Percentiles rank a stretch among this genome's conserved stretches.
phyloP scores from a whole-genome alignment of 2,113 vertebrate species.

The Eubucco bourcierii region DNA sequence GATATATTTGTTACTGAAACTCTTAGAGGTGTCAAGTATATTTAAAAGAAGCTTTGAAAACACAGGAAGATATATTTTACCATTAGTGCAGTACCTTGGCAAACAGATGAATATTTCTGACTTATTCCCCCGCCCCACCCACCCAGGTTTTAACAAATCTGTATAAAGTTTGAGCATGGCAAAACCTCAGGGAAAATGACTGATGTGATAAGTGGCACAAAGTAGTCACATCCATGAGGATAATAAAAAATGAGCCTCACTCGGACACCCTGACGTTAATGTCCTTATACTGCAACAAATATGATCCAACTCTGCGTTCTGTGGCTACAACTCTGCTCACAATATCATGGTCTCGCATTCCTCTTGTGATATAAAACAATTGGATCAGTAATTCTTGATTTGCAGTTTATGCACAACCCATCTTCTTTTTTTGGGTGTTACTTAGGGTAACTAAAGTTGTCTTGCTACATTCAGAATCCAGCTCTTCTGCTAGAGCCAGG shows the following conservation, averaged over 20 bases:
- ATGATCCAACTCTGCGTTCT: neutral
- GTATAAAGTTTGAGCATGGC: neutral
- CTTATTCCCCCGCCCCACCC: accelerated
- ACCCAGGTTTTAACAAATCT: neutral
- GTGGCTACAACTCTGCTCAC: accelerated
- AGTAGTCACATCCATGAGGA: neutral
- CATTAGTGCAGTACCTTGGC: neutral
- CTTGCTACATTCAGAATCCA: neutral
- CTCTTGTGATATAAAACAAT: neutral
- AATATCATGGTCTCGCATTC: neutral
- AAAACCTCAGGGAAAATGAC: neutral
- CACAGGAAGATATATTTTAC: neutral
- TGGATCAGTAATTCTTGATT: neutral
- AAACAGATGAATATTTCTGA: neutral
- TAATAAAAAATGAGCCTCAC: neutral
- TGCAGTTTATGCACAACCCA: neutral
- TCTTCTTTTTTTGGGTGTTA: neutral
- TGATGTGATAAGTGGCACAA: neutral
- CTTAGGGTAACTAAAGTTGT: neutral
- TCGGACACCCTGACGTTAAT: neutral
- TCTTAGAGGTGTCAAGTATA: neutral
- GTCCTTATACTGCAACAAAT: neutral
- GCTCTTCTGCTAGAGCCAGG: neutral
- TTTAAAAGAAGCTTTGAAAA: neutral
- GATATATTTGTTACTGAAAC: neutral